Base-by-base conservation (phyloP, 2,888 invertebrate species). In the Ornithoptera priamus region DNA sequence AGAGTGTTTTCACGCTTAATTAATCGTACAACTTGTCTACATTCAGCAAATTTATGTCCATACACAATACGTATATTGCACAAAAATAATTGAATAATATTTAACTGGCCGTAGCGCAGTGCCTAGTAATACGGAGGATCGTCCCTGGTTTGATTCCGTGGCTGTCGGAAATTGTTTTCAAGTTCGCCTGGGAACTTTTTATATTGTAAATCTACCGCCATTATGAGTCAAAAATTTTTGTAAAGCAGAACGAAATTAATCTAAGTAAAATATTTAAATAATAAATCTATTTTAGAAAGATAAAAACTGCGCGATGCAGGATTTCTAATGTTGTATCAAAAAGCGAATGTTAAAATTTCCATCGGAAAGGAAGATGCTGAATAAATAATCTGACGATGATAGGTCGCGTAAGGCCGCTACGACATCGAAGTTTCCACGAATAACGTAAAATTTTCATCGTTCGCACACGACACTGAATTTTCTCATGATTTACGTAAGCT, bases 1-100 rank as follows among this genome's bases (percentile, higher is more conserved):
- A 86, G 85, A 86, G 85, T 86, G 89, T 88, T 89, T 89, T 88
- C 87, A 87, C 88, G 89, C 86, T 88, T 90, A 90, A 91, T 88
- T 87, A 87, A 91, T 90, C 87, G 86, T 81, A 79, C 79, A 81
- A 88, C 86, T 89, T 87, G 89, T 88, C 90, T 86, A 88, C 91
- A 88, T 90, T 87, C 83, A 84, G 82, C 76, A 77, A 85, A 91
- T 91, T 91, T 91, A 91, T 90, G 83, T 72, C 73, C 73, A 71
- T 70, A 73, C 68, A 70, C 74, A 80, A 50, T 84, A 83, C 83
- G 77, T 82, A 83, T 80, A 82, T 84, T 83, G 85, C 82, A 81
- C 81, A 82, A 82, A 83, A 77, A 80, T 85, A 84, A 86, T 85
- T 87, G 82, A 80, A 72, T 69, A 67, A 67, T 69, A 7, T 18